Evolutionary conservation across 2,113 vertebrate species (phyloP).

Genomic region (Cynoglossus semilaevis): DNA sequence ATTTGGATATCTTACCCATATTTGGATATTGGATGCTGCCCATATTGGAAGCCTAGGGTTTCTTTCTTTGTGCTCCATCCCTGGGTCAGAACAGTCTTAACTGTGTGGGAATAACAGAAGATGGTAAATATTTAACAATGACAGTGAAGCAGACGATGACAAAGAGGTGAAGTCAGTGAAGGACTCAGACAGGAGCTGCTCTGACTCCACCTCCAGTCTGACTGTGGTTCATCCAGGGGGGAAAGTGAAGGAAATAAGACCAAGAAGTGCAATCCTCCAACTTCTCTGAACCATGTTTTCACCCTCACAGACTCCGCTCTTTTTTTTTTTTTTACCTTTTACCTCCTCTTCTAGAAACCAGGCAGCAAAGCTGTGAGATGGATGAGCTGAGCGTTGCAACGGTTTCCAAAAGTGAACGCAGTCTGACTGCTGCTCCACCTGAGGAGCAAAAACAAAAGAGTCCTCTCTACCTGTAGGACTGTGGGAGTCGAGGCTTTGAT

Average conservation of each 20-base stretch:
- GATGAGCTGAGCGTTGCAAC: conserved; percentile 55
- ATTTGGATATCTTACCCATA: too few species aligned
- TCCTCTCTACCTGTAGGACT: conserved; percentile 73
- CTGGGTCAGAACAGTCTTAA: too few species aligned
- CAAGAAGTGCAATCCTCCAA: conserved; percentile 57
- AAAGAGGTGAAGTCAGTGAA: too few species aligned
- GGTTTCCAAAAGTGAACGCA: conserved; percentile 52
- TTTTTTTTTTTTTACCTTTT: conserved; percentile 24
- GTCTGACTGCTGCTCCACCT: conserved; percentile 65
- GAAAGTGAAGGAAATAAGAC: conserved; percentile 46
- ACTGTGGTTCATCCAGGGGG: background rate
- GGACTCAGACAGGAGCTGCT: background rate
- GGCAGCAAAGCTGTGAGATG: conserved; percentile 45
- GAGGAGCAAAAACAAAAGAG: conserved; percentile 72
- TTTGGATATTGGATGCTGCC: too few species aligned
- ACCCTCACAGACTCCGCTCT: conserved; percentile 47
- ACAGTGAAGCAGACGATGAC: background rate
- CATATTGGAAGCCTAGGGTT: too few species aligned
- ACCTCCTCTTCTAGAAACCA: conserved; percentile 39
- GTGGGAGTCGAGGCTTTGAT: conserved; percentile 73
- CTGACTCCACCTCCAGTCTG: too few species aligned
- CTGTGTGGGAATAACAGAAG: background rate
- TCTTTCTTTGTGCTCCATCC: too few species aligned
- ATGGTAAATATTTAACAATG: background rate
- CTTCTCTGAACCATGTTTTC: conserved; percentile 58